Conservation (phyloP, 2,797 vertebrate genomes). For the Balearica regulorum region DNA sequence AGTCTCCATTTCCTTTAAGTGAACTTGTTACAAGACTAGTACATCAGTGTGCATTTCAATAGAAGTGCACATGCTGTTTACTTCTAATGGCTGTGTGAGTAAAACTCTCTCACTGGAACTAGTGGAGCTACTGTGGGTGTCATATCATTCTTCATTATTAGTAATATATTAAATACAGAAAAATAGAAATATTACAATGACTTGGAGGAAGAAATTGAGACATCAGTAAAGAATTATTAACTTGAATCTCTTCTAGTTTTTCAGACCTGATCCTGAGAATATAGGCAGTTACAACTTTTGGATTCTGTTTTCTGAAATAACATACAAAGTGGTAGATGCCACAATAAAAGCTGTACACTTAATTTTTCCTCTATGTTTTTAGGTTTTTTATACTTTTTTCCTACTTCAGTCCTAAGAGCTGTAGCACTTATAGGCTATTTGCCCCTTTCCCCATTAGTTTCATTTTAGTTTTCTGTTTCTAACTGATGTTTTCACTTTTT, state of each 20-base stretch:
- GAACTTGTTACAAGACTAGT: neutral
- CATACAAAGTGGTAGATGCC: neutral
- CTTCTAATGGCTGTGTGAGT: neutral
- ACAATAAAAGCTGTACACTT: neutral
- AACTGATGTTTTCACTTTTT: neutral
- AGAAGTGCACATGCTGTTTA: neutral
- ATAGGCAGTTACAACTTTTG: neutral
- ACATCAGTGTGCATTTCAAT: neutral
- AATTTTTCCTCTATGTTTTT: neutral
- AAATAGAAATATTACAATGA: neutral
- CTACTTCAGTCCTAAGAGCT: neutral
- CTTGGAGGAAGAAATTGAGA: neutral
- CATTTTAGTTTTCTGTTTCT: neutral
- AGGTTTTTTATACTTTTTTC: neutral
- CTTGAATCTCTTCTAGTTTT: neutral
- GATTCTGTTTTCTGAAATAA: neutral
- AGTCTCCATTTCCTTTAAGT: neutral
- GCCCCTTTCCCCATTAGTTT: neutral
- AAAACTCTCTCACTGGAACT: neutral
- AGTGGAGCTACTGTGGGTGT: neutral
- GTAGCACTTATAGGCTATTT: neutral
- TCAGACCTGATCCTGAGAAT: neutral
- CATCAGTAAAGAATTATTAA: neutral
- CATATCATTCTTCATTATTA: neutral
- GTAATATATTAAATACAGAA: neutral